Percentiles rank a stretch among this genome's conserved stretches.
These are phyloP conservation scores for Hybos culiciformis DNA, from an alignment of 2,888 invertebrate species.

Conservation along the genomic window DNA sequence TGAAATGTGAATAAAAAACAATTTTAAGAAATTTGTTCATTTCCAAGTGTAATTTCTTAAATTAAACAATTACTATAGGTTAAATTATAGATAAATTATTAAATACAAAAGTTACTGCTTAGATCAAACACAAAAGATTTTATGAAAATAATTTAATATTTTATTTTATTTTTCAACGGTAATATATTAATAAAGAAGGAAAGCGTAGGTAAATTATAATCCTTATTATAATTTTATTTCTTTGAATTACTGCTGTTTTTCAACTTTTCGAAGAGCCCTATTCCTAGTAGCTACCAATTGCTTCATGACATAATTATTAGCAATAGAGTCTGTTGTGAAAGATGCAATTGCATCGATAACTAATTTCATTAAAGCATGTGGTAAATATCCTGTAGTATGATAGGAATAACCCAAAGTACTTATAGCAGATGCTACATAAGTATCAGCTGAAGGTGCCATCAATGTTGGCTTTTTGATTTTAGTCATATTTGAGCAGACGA, in stretches of 20 bases:
- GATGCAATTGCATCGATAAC: slow-evolving; percentile 19
- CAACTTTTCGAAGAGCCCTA: slow-evolving; percentile 25
- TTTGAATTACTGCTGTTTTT: slow-evolving; percentile 17
- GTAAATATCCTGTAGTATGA: slow-evolving; percentile 60
- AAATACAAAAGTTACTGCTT: no score
- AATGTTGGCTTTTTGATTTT: slow-evolving; percentile 58
- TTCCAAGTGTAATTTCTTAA: no score
- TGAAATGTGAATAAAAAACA: no score
- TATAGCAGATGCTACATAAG: slow-evolving; percentile 57
- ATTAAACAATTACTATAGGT: no score
- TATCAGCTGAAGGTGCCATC: slow-evolving; percentile 61
- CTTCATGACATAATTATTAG: slow-evolving; percentile 25
- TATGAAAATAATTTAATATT: no score
- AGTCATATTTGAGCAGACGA: slow-evolving; percentile 85
- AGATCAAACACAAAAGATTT: no score
- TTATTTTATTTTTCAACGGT: no score
- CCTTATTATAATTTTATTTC: not conserved
- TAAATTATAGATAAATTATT: no score
- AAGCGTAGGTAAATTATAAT: no score
- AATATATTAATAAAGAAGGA: no score
- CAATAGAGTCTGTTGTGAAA: slow-evolving; percentile 24
- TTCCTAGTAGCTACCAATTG: slow-evolving; percentile 24
- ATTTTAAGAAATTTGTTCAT: no score
- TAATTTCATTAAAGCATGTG: slow-evolving; percentile 27
- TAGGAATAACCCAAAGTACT: slow-evolving; percentile 54